Evolutionary conservation across 1,140 invertebrate genomes (phyloP), one percentile per base, ranked within the genome.

Genomic region (Dufourea novaeangliae): DNA sequence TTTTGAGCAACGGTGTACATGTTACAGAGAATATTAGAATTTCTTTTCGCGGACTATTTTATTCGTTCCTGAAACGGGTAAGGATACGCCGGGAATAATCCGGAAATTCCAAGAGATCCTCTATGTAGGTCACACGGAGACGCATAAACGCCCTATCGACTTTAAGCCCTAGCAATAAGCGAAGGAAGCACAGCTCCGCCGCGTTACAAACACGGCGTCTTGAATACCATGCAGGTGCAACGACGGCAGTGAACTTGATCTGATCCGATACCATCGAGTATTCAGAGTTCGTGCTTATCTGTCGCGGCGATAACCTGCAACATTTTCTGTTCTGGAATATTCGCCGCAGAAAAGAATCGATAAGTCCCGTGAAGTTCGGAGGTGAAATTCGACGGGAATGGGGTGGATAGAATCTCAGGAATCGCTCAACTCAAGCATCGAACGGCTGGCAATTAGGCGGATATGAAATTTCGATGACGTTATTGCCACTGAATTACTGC

Each of bases 161-260:
- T 64, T 64, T 64, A 64, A 73, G 52, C 22, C 59, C 44, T 64
- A 73, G n/a, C n/a, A n/a, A 73, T 73, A 73, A 73, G 46, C 32
- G 44, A 73, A 29, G 41, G 59, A 52, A 52, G 29, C 5, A 46
- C 44, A 27, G 14, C 17, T 52, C 20, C 17, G 14, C 25, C 17
- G 17, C 17, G 44, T 29, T n/a, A n/a, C n/a, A n/a, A 22, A 63
- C 25, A 63, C 14, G 22, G n/a, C 27, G 10, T 20, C 29, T 61
- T 61, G 25, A 57, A 57, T 29, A 14, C 54, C 25, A 25, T 29
- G 39, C 25, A 39, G 22, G 27, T 37, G 29, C 25, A 32, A 70
- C 52, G 17, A 7, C 39, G 59, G 37, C 61, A 64, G 32, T 50
- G 59, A 73, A 73, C 70, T 73, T 63, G 57, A 63, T 64, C 57